Evolutionary conservation across 2,113 vertebrate species (phyloP).

Genomic region (Pica pica): DNA sequence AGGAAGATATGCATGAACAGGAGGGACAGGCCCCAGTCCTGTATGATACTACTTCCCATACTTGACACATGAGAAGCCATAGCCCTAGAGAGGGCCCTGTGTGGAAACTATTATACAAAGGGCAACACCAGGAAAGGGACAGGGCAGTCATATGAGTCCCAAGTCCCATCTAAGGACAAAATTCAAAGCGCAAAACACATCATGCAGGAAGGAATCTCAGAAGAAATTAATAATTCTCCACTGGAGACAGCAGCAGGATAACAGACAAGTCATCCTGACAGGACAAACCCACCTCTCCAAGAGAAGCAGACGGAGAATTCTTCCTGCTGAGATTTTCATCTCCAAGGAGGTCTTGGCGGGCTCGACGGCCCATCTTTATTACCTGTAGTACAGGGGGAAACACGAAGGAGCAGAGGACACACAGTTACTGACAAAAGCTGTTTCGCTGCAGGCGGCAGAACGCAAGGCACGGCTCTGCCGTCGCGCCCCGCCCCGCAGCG

Average conservation of each 20-base stretch:
- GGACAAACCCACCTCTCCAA: slow-evolving; percentile 78
- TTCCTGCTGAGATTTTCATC: slow-evolving; percentile 73
- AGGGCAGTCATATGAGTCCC: no score
- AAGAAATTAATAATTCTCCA: not conserved
- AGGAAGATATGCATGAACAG: rapidly evolving
- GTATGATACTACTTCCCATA: not conserved
- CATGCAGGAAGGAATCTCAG: not conserved
- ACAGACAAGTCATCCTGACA: not conserved
- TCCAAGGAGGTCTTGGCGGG: slow-evolving; percentile 73
- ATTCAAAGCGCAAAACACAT: not conserved
- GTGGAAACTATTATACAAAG: not conserved
- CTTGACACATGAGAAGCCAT: rapidly evolving
- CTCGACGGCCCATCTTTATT: slow-evolving; percentile 83
- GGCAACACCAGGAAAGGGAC: not conserved
- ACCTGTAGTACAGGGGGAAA: slow-evolving; percentile 51
- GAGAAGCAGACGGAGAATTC: slow-evolving; percentile 65
- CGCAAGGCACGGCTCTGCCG: rapidly evolving
- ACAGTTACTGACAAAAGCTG: not conserved
- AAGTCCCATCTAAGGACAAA: no score
- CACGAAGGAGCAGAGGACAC: not conserved
- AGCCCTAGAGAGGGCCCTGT: not conserved
- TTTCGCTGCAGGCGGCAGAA: rapidly evolving
- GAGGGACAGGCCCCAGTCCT: not conserved
- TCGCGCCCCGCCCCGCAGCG: not conserved
- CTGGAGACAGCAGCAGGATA: not conserved